Evolutionary conservation across 2,888 invertebrate genomes (phyloP).

Genomic region (Pristionchus mayeri): DNA sequence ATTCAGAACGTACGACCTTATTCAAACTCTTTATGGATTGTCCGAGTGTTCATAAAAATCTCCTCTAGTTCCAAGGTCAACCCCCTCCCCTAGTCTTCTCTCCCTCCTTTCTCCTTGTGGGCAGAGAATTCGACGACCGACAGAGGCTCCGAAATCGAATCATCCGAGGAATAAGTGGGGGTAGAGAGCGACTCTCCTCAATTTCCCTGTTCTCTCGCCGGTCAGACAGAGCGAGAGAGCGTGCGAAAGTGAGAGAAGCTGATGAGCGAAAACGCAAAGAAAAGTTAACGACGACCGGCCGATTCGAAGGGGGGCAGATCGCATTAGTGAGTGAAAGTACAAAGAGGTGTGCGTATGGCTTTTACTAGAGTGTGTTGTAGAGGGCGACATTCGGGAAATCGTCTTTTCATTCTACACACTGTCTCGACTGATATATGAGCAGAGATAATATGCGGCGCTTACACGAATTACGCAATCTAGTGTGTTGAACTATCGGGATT

Average conservation of each 20-base stretch:
- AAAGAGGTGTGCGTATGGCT: no score
- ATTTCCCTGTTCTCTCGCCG: background rate
- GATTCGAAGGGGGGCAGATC: no score
- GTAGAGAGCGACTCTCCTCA: background rate
- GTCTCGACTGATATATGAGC: no score
- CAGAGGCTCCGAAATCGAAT: slow-evolving; percentile 3
- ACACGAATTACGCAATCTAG: no score
- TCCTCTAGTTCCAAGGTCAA: background rate
- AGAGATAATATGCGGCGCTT: no score
- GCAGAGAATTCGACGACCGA: background rate
- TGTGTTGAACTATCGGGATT: no score
- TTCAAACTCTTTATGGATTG: no score
- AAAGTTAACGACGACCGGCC: slow-evolving; percentile 17
- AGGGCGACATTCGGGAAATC: background rate
- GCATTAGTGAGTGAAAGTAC: no score
- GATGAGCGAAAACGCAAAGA: background rate
- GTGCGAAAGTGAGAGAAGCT: background rate
- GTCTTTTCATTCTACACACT: no score
- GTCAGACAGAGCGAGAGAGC: background rate
- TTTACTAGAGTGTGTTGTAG: no score
- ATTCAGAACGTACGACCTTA: no score
- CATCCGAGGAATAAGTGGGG: slow-evolving; percentile 27
- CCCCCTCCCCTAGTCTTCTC: background rate
- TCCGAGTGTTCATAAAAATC: no score
- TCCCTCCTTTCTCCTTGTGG: background rate